A percentile compares a stretch with the other conserved stretches of the same genome.
These are phyloP conservation scores for Polydrusus cervinus DNA, from an alignment of 2,888 invertebrate genomes.

Conservation along the genomic window DNA sequence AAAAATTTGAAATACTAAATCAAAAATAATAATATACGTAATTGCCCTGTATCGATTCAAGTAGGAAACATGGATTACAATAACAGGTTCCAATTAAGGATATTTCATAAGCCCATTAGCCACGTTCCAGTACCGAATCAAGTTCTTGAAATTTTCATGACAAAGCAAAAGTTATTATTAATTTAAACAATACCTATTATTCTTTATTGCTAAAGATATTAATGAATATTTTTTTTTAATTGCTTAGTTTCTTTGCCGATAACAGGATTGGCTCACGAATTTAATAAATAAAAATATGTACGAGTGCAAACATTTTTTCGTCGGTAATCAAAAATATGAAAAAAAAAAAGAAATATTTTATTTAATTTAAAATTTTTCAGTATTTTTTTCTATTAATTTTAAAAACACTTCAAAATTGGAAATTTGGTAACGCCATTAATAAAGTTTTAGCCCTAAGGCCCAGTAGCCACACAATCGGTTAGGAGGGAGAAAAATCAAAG, in stretches of 20 bases:
- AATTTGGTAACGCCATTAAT: too few species aligned
- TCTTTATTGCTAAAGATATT: not conserved
- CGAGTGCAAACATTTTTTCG: too few species aligned
- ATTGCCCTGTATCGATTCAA: not conserved
- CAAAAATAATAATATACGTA: not conserved
- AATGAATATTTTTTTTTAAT: constrained; percentile 7
- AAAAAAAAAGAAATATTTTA: too few species aligned
- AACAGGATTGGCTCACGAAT: not conserved
- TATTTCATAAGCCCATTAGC: constrained; percentile 10
- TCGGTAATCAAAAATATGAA: too few species aligned
- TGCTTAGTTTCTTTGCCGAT: not conserved
- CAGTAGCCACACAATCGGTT: too few species aligned
- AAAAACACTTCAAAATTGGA: too few species aligned
- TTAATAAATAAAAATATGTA: not conserved
- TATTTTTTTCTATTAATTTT: too few species aligned
- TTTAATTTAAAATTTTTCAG: too few species aligned
- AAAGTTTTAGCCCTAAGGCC: too few species aligned
- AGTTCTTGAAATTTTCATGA: constrained; percentile 11
- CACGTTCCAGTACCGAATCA: constrained; percentile 6
- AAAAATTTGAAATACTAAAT: too few species aligned
- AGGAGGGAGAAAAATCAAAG: too few species aligned
- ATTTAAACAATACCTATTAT: constrained; percentile 20
- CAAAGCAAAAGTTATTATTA: constrained; percentile 9
- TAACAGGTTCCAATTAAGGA: not conserved
- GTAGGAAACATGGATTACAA: not conserved